These are phyloP conservation scores for Octopus sinensis DNA, from an alignment of 1,140 invertebrate species.

Conservation along the genomic window DNA sequence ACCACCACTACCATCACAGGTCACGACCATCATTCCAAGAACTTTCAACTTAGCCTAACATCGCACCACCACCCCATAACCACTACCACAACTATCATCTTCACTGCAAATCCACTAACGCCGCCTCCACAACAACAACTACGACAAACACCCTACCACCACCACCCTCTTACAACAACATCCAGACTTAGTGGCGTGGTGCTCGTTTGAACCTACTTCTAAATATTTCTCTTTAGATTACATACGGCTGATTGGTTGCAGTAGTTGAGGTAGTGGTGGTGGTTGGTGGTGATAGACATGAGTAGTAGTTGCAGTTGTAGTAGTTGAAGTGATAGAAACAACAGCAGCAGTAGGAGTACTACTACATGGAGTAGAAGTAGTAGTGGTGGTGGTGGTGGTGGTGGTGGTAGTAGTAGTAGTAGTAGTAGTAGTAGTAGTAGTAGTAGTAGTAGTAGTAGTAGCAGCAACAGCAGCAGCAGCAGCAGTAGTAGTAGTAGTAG, in stretches of 20 bases:
- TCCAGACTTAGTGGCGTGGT: too few relatives aligned
- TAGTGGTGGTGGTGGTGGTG: neutral
- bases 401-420: neutral
- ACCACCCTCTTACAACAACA: too few relatives aligned
- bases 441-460: neutral
- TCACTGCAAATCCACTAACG: too few relatives aligned
- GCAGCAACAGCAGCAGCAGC: neutral
- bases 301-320: neutral
- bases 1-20: too few relatives aligned
- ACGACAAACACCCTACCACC: too few relatives aligned
- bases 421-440: conserved; percentile 11
- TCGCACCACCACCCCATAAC: too few relatives aligned
- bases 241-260: neutral
- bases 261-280: neutral
- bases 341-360: neutral
- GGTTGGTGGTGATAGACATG: neutral
- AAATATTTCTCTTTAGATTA: too few relatives aligned
- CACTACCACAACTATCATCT: too few relatives aligned
- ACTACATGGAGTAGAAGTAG: neutral
- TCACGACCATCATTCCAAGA: too few relatives aligned
- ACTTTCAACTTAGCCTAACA: too few relatives aligned
- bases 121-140: too few relatives aligned
- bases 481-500: neutral
- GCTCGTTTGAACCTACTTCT: too few relatives aligned
- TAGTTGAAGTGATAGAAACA: neutral